phyloP scores from a whole-genome alignment of 2,797 vertebrate genomes.

The Acrocephalus scirpaceus region DNA sequence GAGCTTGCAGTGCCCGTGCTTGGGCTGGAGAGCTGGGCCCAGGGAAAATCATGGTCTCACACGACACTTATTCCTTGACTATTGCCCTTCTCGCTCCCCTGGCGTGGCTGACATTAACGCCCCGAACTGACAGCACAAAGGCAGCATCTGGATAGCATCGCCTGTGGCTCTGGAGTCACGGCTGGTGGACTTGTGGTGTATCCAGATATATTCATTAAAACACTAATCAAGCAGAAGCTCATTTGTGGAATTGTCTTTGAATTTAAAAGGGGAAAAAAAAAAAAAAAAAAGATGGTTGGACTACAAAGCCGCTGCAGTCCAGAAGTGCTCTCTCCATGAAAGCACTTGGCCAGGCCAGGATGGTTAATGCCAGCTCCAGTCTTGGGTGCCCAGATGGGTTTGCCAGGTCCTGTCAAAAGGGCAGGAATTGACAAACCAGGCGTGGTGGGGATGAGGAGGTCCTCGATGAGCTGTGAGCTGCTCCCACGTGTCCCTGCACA shows the following conservation, averaged over 20 bases:
- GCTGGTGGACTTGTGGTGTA: conserved; percentile 71
- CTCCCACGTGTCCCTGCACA: fast-evolving
- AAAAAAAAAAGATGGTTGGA: not conserved
- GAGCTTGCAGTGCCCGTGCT: not conserved
- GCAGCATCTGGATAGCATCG: conserved; percentile 54
- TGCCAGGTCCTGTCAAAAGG: not conserved
- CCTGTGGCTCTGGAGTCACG: conserved; percentile 66
- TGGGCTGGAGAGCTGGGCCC: not conserved
- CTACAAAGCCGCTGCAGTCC: not conserved
- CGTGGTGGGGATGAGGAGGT: not conserved
- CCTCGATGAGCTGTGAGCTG: not conserved
- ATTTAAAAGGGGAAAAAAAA: conserved; percentile 25
- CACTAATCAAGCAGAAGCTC: conserved; percentile 62
- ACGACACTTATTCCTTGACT: conserved; percentile 54
- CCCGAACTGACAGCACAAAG: conserved; percentile 56
- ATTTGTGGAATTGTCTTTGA: conserved; percentile 56
- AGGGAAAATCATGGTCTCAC: conserved; percentile 9
- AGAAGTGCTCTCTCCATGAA: conserved; percentile 2
- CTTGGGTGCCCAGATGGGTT: not conserved
- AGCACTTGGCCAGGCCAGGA: not conserved
- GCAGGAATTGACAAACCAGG: not conserved
- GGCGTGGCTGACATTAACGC: conserved; percentile 49
- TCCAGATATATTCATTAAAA: conserved; percentile 76
- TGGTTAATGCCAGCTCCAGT: not conserved
- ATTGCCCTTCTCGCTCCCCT: conserved; percentile 43